Percentiles rank a stretch among this genome's conserved stretches.
Conservation (phyloP, 1,140 invertebrate genomes). For the Platorchestia sp. region DNA sequence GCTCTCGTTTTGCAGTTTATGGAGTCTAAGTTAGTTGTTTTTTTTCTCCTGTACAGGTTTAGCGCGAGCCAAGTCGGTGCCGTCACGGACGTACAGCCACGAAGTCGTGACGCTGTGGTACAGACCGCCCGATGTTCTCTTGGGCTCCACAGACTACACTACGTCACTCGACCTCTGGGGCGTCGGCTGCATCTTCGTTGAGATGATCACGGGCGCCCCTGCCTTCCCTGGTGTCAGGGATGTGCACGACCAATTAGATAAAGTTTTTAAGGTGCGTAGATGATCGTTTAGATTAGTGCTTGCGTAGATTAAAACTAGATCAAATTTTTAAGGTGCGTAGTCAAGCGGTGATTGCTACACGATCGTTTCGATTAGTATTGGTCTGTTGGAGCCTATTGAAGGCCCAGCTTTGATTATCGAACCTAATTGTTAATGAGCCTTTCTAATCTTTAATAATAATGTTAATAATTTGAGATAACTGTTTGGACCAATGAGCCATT, state of each 20-base stretch:
- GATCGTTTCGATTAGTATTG: too few species aligned
- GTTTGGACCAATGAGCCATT: too few species aligned
- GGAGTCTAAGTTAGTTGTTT: background rate
- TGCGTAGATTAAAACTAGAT: too few species aligned
- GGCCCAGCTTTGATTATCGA: too few species aligned
- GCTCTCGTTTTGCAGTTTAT: background rate
- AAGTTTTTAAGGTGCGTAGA: conserved; percentile 90
- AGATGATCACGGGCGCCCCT: conserved; percentile 95
- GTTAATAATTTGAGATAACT: too few species aligned
- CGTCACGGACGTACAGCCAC: conserved; percentile 96
- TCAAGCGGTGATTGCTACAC: background rate
- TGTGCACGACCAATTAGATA: conserved; percentile 95
- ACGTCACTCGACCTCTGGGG: conserved; percentile 89
- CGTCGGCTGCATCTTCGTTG: conserved; percentile 97
- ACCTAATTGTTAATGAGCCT: too few species aligned
- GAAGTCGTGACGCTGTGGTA: conserved; percentile 91
- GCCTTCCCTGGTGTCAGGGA: conserved; percentile 96
- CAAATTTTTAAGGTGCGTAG: conserved; percentile 87
- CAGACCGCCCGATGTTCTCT: conserved; percentile 94
- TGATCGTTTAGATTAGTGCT: too few species aligned
- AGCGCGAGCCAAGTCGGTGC: conserved; percentile 95
- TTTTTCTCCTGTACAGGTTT: conserved; percentile 73
- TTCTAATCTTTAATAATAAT: too few species aligned
- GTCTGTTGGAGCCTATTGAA: too few species aligned
- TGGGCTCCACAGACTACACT: conserved; percentile 96